Conservation (phyloP, 2,113 vertebrate genomes). For the Aix galericulata region DNA sequence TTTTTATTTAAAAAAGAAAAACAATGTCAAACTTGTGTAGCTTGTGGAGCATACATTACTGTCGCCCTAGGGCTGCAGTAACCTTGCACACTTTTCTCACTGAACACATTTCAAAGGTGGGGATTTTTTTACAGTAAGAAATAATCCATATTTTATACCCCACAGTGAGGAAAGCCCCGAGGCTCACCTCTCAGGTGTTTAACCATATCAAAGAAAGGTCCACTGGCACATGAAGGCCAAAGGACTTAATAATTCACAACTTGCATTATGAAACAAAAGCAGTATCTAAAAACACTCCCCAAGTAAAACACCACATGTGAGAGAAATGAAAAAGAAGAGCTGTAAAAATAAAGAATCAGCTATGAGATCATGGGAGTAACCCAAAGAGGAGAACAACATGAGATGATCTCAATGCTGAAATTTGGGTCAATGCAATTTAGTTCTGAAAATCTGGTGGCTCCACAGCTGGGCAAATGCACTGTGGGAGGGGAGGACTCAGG, state of each 20-base stretch:
- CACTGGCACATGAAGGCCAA: not conserved
- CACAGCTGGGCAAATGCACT: not conserved
- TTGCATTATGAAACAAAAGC: not conserved
- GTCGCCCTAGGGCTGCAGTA: not conserved
- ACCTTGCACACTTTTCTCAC: not conserved
- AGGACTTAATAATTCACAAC: not conserved
- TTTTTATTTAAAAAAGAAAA: not conserved
- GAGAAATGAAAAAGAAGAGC: not conserved
- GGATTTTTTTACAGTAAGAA: not conserved
- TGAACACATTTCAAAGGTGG: not conserved
- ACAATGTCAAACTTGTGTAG: not conserved
- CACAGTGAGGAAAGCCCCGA: not conserved
- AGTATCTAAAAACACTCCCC: not conserved
- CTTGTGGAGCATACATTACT: not conserved
- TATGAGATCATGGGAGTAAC: not conserved
- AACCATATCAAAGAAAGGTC: not conserved
- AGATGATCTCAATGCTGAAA: rapidly evolving
- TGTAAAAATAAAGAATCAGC: not conserved
- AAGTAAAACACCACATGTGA: not conserved
- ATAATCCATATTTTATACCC: not conserved
- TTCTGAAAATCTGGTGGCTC: not conserved
- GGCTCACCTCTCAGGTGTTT: not conserved
- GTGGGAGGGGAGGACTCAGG: not conserved
- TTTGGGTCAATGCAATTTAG: not conserved
- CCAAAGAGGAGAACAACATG: not conserved